phyloP scores from a whole-genome alignment of 2,888 invertebrate genomes.

The Trilocha varians region DNA sequence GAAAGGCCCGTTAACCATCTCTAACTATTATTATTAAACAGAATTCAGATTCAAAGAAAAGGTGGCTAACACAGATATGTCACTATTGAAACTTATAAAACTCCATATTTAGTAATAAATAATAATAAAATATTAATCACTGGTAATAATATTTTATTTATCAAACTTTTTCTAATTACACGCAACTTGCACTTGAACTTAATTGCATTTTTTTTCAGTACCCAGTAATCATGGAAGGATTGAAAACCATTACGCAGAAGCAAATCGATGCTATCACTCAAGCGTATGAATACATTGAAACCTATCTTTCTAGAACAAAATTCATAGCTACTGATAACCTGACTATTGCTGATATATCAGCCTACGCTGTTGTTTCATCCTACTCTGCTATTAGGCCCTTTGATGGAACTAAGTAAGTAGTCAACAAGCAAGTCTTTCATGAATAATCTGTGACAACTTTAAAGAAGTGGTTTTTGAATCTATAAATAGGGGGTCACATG shows the following conservation, averaged over 20 bases:
- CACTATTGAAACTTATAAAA: too few species aligned
- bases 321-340: conserved; percentile 65
- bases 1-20: too few species aligned
- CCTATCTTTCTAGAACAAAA: conserved; percentile 49
- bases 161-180: not conserved
- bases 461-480: too few species aligned
- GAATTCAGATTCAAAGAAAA: too few species aligned
- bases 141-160: not conserved
- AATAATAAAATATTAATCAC: too few species aligned
- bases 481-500: too few species aligned
- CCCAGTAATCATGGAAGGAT: conserved; percentile 32
- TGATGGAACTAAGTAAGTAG: conserved; percentile 26
- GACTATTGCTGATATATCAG: conserved; percentile 69
- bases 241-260: conserved; percentile 34
- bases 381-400: conserved; percentile 31
- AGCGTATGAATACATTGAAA: conserved; percentile 56
- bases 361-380: conserved; percentile 37
- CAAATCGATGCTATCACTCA: conserved; percentile 45
- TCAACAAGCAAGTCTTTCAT: not conserved
- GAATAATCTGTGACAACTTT: too few species aligned
- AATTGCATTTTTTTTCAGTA: conserved; percentile 26
- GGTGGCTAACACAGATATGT: too few species aligned
- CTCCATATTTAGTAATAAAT: too few species aligned
- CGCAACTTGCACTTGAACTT: too few species aligned
- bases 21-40: too few species aligned